A percentile compares a stretch with the other conserved stretches of the same genome.
Conservation (phyloP, 2,888 invertebrate genomes). For the Actias luna region DNA sequence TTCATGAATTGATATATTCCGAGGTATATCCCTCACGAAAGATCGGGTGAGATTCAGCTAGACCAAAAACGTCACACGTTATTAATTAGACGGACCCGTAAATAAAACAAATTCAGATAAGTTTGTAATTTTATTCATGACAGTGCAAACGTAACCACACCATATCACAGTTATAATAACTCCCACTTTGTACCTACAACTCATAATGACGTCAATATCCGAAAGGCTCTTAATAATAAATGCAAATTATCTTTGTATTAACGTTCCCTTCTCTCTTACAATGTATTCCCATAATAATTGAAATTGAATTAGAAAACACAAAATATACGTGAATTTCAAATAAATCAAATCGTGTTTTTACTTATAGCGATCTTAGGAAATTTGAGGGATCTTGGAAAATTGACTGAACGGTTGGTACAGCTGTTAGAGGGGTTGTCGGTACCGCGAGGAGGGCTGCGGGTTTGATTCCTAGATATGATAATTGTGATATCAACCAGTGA, state of each 20-base stretch:
- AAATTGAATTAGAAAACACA: constrained; percentile 5
- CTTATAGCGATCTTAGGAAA: neutral
- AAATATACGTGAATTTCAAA: neutral
- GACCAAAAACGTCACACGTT: no score
- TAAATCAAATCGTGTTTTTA: constrained; percentile 1
- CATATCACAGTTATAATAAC: constrained; percentile 63
- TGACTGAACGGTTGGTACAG: no score
- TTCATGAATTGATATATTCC: no score
- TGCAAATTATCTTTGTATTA: constrained; percentile 22
- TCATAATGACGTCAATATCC: constrained; percentile 8
- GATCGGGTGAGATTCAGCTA: no score
- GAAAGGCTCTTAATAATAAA: constrained; percentile 16
- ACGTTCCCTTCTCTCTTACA: constrained; percentile 10
- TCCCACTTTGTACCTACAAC: constrained; percentile 19
- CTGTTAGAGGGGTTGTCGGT: no score
- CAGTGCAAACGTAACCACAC: constrained; percentile 52
- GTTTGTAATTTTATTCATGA: constrained; percentile 50
- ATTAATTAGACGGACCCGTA: no score
- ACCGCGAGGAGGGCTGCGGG: no score
- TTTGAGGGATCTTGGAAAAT: no score
- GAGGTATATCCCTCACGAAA: no score
- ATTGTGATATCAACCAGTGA: no score
- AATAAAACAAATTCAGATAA: constrained; percentile 32
- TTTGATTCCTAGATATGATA: no score
- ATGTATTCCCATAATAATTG: neutral